Conservation (phyloP, 2,888 invertebrate genomes). For the Mythimna vitellina region DNA sequence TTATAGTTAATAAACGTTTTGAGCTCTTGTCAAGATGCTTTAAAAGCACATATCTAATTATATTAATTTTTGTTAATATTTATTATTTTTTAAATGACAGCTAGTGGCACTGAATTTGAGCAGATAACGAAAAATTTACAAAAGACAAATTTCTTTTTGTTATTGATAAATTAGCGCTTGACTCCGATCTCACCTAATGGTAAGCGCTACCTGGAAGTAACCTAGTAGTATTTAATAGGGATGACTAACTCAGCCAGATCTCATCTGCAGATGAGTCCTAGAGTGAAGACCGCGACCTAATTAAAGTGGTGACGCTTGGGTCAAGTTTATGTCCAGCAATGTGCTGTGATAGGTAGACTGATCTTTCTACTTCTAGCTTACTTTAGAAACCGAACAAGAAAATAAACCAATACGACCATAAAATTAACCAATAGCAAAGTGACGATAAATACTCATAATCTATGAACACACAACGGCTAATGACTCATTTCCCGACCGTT, state of each 20-base stretch:
- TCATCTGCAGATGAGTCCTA: not conserved
- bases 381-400: conserved; percentile 12
- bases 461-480: conserved; percentile 34
- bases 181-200: too few species aligned
- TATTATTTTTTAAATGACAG: not conserved
- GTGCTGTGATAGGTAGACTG: not conserved
- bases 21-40: too few species aligned
- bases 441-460: conserved; percentile 37
- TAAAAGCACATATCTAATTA: too few species aligned
- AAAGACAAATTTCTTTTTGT: not conserved
- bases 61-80: too few species aligned
- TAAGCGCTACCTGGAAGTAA: too few species aligned
- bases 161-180: too few species aligned
- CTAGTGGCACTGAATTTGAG: not conserved
- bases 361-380: not conserved
- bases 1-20: too few species aligned
- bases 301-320: not conserved
- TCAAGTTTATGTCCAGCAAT: not conserved
- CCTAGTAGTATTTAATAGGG: not conserved
- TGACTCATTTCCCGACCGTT: conserved; percentile 41
- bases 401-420: conserved; percentile 29
- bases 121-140: not conserved
- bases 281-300: not conserved
- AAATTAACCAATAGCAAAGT: conserved; percentile 29
- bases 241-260: not conserved